These are phyloP conservation scores for Pan paniscus DNA, from an alignment of 2,113 vertebrate genomes.

Conservation along the genomic window DNA sequence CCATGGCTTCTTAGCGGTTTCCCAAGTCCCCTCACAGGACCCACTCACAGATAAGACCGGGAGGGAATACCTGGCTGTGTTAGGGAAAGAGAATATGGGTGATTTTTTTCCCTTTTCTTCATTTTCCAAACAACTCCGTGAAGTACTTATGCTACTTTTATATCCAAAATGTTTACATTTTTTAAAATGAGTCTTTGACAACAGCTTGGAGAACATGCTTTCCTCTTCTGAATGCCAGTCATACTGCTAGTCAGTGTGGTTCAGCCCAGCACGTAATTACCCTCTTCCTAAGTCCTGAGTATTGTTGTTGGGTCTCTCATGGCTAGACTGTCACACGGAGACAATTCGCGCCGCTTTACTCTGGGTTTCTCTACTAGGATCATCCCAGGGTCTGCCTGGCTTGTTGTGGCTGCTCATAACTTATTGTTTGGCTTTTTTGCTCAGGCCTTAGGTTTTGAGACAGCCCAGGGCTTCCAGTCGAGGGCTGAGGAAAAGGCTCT, in stretches of 20 bases:
- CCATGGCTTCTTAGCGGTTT: neutral
- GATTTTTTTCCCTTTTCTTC: neutral
- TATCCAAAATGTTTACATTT: neutral
- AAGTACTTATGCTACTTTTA: neutral
- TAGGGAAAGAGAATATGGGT: neutral
- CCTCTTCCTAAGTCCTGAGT: neutral
- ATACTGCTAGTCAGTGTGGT: neutral
- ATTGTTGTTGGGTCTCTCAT: neutral
- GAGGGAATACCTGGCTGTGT: accelerated
- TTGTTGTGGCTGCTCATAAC: neutral
- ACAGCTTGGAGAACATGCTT: neutral
- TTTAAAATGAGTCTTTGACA: conserved; percentile 1
- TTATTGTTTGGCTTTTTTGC: neutral
- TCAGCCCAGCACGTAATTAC: neutral
- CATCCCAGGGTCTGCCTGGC: neutral
- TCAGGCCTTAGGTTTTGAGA: neutral
- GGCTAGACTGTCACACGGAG: neutral
- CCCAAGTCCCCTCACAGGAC: neutral
- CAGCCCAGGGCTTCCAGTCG: neutral
- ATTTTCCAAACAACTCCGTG: neutral
- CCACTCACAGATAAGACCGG: too few relatives aligned
- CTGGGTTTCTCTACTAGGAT: neutral
- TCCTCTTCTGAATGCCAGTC: neutral
- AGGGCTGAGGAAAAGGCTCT: neutral
- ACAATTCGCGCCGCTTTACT: neutral